Evolutionary conservation across 1,140 invertebrate genomes (phyloP).

Genomic region (Octopus bimaculoides): DNA sequence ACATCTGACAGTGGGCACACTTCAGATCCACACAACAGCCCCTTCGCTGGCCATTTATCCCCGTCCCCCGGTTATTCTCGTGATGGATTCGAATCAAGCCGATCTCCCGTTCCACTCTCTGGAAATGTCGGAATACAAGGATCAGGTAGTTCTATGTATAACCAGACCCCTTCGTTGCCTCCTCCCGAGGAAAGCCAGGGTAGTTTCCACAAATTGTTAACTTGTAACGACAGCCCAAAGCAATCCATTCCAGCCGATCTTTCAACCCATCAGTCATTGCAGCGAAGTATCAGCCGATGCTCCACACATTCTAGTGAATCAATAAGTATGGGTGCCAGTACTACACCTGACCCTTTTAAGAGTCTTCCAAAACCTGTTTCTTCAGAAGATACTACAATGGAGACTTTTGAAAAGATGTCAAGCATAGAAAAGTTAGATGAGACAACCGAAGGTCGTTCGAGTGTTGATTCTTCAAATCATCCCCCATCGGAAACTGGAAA

Average conservation of each 20-base stretch:
- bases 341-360: conserved; percentile 9
- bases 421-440: not conserved
- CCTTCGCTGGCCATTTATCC: not conserved
- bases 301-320: conserved; percentile 5
- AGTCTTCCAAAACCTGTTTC: not conserved
- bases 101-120: not conserved
- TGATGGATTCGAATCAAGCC: conserved; percentile 1
- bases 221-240: not conserved
- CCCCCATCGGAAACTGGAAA: not conserved
- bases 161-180: not conserved
- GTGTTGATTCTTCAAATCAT: conserved; percentile 9
- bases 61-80: conserved; percentile 10
- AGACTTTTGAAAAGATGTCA: not conserved
- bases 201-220: conserved; percentile 11
- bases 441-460: not conserved
- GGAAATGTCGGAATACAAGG: not conserved
- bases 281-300: conserved; percentile 13
- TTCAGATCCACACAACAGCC: conserved; percentile 1
- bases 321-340: not conserved
- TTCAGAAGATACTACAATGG: not conserved
- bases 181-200: conserved; percentile 8
- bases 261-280: conserved; percentile 11
- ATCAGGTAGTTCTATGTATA: not conserved
- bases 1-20: not conserved
- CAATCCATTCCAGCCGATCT: conserved; percentile 7